Evolutionary conservation across 1,140 invertebrate species (phyloP), one percentile per base, ranked within the genome.

Genomic region (Drosophila repletoides): DNA sequence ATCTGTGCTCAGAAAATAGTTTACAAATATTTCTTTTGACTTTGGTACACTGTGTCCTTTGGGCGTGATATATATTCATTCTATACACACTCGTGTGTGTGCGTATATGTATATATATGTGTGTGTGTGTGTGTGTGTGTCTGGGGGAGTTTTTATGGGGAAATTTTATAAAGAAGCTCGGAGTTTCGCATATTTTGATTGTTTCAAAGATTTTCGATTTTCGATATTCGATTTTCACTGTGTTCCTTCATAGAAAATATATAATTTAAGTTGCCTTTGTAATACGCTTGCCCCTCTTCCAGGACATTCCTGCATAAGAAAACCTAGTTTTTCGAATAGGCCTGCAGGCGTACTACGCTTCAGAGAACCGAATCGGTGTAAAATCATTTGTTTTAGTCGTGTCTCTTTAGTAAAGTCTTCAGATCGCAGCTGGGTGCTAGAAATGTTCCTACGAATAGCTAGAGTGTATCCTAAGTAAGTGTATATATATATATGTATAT

Each of bases 21-120:
- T 83, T 84, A 83, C 74, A 83, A 84, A 84, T 83, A 86, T 86
- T n/a, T 55, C 49, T 84, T 74, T 74, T 86, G 80, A 71, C 55
- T 79, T 84, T 86, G 79, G 86, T 84, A 84, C 79, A 79, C 79
- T 86, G 79, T 86, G 79, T 86, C 80, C 58, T 72, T 84, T 84
- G 79, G 79, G 79, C 79, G 52, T 83, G 74, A 84, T 83, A 67
- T 77, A 76, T 68, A 60, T 60, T 60, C 48, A 52, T 68, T 61
- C 33, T 53, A 69, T 63, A 52, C 45, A 38, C n/a, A 45, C 46
- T 48, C n/a, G 36, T 68, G 33, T 72, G 17, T 56, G 28, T 55
- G 49, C 56, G 40, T 48, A 38, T 65, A 55, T 53, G 43, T 77
- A 70, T 72, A 69, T 76, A 65, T 21, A 4, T 55, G 46, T 75